Evolutionary conservation across 2,113 vertebrate species (phyloP), one percentile per base, ranked within the genome.

Genomic region (Holacanthus passer): DNA sequence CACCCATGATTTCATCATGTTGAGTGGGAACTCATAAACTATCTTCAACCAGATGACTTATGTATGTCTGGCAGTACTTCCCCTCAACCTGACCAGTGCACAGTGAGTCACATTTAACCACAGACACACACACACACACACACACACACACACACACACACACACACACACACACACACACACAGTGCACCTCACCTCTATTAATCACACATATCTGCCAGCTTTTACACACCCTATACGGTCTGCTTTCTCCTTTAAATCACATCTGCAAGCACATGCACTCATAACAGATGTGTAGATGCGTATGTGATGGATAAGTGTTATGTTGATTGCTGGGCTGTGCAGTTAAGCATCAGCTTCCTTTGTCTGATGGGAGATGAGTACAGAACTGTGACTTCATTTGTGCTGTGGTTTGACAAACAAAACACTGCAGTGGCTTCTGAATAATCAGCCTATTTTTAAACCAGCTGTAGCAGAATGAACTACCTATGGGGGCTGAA

Each of bases 381-480:
- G 19, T 53, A n/a, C 37, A 81, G 24, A 39, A 16, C 35, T 48
- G 29, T 79, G 80, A 74, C 31, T 79, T 72, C 13, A 65, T 75
- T 41, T 60, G 10, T 35, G 24, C 20, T 79, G 59, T 20, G 43
- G 52, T 48, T 69, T 77, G 37, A 70, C 50, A 45, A 62, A 56
- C 50, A 66, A 31, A 66, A 67, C 3, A 50, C 48, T 68, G 66
- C 67, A 52, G 72, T 24, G 52, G 53, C 55, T 56, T 75, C 19
- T 59, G 78, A 84, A 84, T 82, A 79, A 79, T 84, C 27, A 48
- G 35, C 32, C 76, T 85, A 80, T 83, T 85, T 83, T 73, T 83
- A 86, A 69, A 83, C 48, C 67, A 45, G 71, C 45, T 62, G 24
- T 5, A 50, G 31, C 35, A 70, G 31, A 82, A 76, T 52, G 8